These are phyloP conservation scores for Bettongia penicillata DNA, from an alignment of 2,113 vertebrate species.

Conservation along the genomic window DNA sequence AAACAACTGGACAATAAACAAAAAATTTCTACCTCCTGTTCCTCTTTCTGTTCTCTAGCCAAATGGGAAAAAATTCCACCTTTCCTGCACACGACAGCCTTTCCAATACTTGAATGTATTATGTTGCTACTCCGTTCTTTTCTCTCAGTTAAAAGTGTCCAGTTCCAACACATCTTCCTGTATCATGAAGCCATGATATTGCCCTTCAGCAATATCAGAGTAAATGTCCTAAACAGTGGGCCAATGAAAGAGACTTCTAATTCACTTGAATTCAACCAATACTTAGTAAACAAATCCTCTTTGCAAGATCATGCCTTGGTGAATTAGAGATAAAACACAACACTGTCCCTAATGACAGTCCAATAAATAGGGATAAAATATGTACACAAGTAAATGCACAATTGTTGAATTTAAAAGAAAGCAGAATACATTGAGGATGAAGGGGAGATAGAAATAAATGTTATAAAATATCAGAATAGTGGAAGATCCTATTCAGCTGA, in stretches of 20 bases:
- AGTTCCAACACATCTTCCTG: not conserved
- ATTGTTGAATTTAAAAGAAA: not conserved
- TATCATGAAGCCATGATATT: not conserved
- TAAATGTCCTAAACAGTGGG: not conserved
- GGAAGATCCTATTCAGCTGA: not conserved
- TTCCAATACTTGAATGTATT: not conserved
- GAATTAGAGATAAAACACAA: not conserved
- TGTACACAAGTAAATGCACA: not conserved
- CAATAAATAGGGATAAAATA: not conserved
- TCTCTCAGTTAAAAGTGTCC: not conserved
- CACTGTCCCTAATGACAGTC: not conserved
- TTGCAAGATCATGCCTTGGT: not conserved
- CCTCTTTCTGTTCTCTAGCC: not conserved
- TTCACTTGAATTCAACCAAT: not conserved
- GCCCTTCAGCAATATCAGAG: not conserved
- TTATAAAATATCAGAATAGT: not conserved
- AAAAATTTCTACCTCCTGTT: not conserved
- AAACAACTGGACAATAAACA: not conserved
- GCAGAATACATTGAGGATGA: not conserved
- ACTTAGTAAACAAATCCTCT: not conserved
- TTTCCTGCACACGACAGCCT: not conserved
- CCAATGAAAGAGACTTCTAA: not conserved
- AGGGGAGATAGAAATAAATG: not conserved
- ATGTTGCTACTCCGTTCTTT: not conserved
- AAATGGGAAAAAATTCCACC: not conserved